Base-by-base conservation (phyloP, 2,113 vertebrate species). In the Crotalus helleri region DNA sequence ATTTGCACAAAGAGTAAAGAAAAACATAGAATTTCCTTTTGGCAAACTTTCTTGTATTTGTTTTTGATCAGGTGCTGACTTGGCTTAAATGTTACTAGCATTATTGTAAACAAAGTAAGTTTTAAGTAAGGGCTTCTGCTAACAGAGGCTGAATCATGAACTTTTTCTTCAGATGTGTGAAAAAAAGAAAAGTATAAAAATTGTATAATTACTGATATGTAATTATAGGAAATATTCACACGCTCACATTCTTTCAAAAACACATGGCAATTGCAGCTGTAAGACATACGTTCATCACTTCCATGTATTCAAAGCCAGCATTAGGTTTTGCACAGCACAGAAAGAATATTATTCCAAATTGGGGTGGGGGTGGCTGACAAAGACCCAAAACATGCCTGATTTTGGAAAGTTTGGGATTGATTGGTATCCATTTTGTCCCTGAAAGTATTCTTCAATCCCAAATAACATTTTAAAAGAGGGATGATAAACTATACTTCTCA, bases 1-100 rank as follows among this genome's bases (percentile, higher is more conserved):
- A 93, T 59, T 90, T 85, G 26, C 89, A 95, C 90, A 3, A 4
- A 90, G 88, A 24, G 55, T 81, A 93, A 94, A 89, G 85, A 59
- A 61, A 95, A 94, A 93, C 85, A 91, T 3, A 51, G 1, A 0
- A 85, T 95, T n/a, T 69, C 88, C 85, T 87, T 93, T 93, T 94
- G 93, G 94, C 94, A 96, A 54, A 54, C 26, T 74, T 57, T 87
- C 88, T 94, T 55, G 19, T 64, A 92, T 95, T 89, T 93, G 93
- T 94, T 89, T 91, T 7, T 64, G 92, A 88, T 13, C 69, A 0
- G 88, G 49, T 0, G 1, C 57, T 49, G 51, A 6, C 93, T 93
- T 89, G 51, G 39, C 91, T 89, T 59, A 93, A 86, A 44, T n/a
- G 39, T 94, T n/a, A 26, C 29, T 91, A 93, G 13, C 0, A 0